Base-by-base conservation (phyloP, 30 jellyfish, hydroid and myxozoan species). In the Turritopsis dohrnii region DNA sequence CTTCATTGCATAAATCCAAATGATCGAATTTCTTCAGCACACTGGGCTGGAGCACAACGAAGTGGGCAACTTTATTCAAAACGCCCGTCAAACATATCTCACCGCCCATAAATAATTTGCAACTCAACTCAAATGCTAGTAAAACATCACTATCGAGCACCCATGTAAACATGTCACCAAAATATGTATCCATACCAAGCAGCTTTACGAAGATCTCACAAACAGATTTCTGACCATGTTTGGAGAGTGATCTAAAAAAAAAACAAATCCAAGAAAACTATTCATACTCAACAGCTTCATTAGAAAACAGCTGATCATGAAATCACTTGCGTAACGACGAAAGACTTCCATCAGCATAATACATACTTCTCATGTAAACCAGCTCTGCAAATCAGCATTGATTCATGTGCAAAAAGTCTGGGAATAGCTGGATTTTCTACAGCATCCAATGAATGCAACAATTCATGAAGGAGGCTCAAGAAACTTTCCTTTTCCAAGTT, bases 361-460 rank as follows among this genome's bases (percentile, higher is more conserved):
- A 41, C 60, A 13, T 41, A 41, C 60, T 41, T 41, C 13, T 41
- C 60, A 41, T 74, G 83, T n/a, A 74, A 13, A n/a, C 82, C 17
- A 0, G 83, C 30, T 54, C 82, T 16, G 71, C 89, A 81, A 29
- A 87, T 53, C 52, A 75, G 8, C 16, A 80, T 28, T 66, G 87
- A 76, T 81, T 87, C 95, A 20, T 29, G 75, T 26, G 84, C 73
- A 60, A 86, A 86, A 74, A 80, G 71, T 65, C 26, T 79, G 0
- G 88, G 88, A 28, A 76, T 30, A 1, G 95, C 89, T 27, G 52
- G 71, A 81, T 87, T 87, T 18, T 28, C 54, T 13, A 29, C 95
- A 66, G 18, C 26, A 23, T 81, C 54, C 8, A 84, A 89, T 23
- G 82, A 80, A 0, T 65, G 87, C 52, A 31, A 76, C 16, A 74